Evolutionary conservation across 2,888 invertebrate genomes (phyloP), one percentile per base, ranked within the genome.

Genomic region (Alloplasta piceator): DNA sequence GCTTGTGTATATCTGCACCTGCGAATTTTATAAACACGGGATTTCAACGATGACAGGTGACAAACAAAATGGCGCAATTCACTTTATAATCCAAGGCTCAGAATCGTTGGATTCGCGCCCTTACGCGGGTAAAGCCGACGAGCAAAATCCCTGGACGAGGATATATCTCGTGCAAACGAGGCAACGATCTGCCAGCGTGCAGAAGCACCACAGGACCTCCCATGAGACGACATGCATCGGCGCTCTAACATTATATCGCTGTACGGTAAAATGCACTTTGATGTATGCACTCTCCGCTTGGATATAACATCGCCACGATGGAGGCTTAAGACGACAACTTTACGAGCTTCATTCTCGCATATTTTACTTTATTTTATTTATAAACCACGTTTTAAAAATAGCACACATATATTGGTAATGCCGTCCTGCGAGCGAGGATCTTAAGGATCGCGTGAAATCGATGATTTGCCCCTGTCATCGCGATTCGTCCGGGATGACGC

Each of bases 151-250:
- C 26, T 3, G 26, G 26, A 26, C 26, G 26, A 26, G 26, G 26
- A 26, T 26, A 7, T 60, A 58, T 66, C 60, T 60, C 38, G 70
- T 71, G 73, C 70, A 63, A 77, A 80, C 80, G 71, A 78, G 60
- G 60, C 26, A 74, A 74, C 68, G 64, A 70, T 66, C 70, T 64
- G 74, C 50, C 63, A 63, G 63, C 66, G 64, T 64, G 56, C 60
- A 60, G 46, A 26, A 82, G 63, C 68, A 60, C 73, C 60, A 9
- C 52, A 67, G 81, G 82, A 81, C 81, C 80, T 82, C 82, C 82
- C 82, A 58, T 80, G 66, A 63, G 77, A 80, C 64, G 12, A 12
- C 12, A 48, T 52, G 12, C 5, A 52, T 6, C 4, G 12, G 14
- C 52, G 12, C 12, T 12, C 14, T 52, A 52, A 52, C 16, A 1